Conservation (phyloP, 2,797 vertebrate genomes). For the Odontamblyopus lacepedii region DNA sequence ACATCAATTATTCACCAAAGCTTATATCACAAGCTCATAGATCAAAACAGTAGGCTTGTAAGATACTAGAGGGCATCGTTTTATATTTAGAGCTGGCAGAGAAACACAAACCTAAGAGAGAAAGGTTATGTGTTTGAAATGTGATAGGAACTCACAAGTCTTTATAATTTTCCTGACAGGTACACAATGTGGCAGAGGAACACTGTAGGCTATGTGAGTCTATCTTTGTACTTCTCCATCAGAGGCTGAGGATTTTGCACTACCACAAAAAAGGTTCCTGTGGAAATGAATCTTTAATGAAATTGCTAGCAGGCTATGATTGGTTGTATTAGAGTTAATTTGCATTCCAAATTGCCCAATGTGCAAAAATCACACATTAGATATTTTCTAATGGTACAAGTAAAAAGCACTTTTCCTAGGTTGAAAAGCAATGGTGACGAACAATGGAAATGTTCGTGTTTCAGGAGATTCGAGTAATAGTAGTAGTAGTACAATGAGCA, state of each 20-base stretch:
- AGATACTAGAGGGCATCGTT: slow-evolving; percentile 72
- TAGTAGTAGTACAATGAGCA: neutral
- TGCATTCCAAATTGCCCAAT: slow-evolving; percentile 75
- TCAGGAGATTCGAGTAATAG: neutral
- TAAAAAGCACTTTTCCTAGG: slow-evolving; percentile 42
- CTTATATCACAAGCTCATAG: slow-evolving; percentile 73
- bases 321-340: slow-evolving; percentile 69
- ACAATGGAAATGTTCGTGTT: neutral
- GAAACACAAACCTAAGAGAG: slow-evolving; percentile 69
- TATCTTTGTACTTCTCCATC: slow-evolving; percentile 75
- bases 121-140: slow-evolving; percentile 75
- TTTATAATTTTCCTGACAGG: slow-evolving; percentile 78
- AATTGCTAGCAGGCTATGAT: slow-evolving; percentile 73
- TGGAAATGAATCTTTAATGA: slow-evolving; percentile 80
- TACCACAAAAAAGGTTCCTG: slow-evolving; percentile 72
- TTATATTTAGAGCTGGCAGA: slow-evolving; percentile 74
- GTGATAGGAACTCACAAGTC: slow-evolving; percentile 58
- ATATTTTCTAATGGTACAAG: slow-evolving; percentile 39
- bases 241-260: slow-evolving; percentile 70
- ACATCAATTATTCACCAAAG: slow-evolving; percentile 80
- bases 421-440: slow-evolving; percentile 29
- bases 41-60: slow-evolving; percentile 76
- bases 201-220: slow-evolving; percentile 72
- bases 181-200: slow-evolving; percentile 70
- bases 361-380: slow-evolving; percentile 65